Evolutionary conservation across 2,888 invertebrate species (phyloP).

Genomic region (Gryllus longicercus): DNA sequence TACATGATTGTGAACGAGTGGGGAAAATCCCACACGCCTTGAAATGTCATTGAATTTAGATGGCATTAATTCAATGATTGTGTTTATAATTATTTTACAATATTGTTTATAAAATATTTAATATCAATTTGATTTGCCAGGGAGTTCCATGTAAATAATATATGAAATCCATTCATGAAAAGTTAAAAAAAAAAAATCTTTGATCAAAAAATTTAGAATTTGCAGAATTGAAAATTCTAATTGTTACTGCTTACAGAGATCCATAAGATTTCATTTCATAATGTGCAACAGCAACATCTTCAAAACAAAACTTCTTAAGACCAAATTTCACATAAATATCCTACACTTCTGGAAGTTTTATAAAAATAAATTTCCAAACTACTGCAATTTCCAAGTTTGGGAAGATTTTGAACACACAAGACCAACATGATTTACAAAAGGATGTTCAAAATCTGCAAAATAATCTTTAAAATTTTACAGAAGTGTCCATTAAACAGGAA

Average conservation of each 20-base stretch:
- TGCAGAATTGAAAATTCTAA: background rate
- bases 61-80: too few relatives aligned
- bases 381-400: background rate
- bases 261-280: background rate
- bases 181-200: too few relatives aligned
- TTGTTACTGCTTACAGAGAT: background rate
- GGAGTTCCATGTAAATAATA: too few relatives aligned
- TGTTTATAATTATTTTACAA: too few relatives aligned
- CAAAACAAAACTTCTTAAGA: background rate
- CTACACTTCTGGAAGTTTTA: background rate
- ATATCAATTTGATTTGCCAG: too few relatives aligned
- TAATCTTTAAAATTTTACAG: background rate
- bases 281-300: background rate
- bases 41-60: too few relatives aligned
- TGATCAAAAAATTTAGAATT: too few relatives aligned
- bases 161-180: too few relatives aligned
- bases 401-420: background rate
- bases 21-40: too few relatives aligned
- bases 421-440: conserved; percentile 17
- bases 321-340: background rate
- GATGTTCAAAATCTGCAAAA: background rate
- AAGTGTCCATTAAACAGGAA: background rate
- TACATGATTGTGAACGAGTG: too few relatives aligned
- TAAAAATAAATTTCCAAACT: conserved; percentile 8
- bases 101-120: too few relatives aligned